phyloP scores from a whole-genome alignment of 2,888 invertebrate species.

The Parthenolecanium corni region DNA sequence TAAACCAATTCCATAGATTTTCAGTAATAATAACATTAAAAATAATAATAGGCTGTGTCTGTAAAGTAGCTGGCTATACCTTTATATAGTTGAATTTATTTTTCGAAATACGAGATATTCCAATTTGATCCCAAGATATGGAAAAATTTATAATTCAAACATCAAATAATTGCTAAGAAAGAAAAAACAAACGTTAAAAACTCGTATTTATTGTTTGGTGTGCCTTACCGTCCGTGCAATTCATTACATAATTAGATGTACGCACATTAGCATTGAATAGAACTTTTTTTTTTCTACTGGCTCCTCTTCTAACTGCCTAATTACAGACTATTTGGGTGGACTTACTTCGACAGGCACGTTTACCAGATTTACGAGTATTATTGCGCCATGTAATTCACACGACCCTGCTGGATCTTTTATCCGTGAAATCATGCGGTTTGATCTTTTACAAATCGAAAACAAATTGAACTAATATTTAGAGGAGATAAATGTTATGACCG shows the following conservation, averaged over 20 bases:
- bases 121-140: no score
- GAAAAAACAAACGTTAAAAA: not conserved
- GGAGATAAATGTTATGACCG: conserved; percentile 24
- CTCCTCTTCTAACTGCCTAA: conserved; percentile 12
- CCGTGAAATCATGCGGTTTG: conserved; percentile 8
- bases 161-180: no score
- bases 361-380: conserved; percentile 24
- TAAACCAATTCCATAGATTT: no score
- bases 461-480: not conserved
- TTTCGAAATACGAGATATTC: no score
- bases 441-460: not conserved
- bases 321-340: conserved; percentile 22
- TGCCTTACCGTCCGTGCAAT: conserved; percentile 14
- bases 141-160: no score
- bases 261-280: conserved; percentile 21
- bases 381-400: conserved; percentile 28
- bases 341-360: conserved; percentile 19
- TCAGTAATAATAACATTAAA: no score
- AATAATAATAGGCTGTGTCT: no score
- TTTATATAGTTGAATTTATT: no score
- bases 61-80: no score
- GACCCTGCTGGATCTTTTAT: conserved; percentile 22
- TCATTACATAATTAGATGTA: conserved; percentile 18
- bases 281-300: not conserved
- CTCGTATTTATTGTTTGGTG: conserved; percentile 18